Evolutionary conservation across 1,140 invertebrate species (phyloP).

Genomic region (Platorchestia sp.): DNA sequence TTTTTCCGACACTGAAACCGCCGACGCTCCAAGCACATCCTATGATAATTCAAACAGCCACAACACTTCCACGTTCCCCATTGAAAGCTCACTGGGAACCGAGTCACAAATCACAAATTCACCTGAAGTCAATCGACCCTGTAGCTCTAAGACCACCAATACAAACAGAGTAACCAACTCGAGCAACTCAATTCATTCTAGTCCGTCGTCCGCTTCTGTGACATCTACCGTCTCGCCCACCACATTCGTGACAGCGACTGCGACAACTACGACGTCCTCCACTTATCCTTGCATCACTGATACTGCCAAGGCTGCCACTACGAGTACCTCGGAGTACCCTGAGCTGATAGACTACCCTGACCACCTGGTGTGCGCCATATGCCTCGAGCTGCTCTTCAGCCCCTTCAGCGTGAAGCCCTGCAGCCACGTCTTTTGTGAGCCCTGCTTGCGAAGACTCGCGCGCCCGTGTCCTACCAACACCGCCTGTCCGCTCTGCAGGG

Average conservation of each 20-base stretch:
- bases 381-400: conserved; percentile 42
- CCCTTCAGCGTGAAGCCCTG: conserved; percentile 42
- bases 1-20: conserved; percentile 6
- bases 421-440: conserved; percentile 43
- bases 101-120: neutral
- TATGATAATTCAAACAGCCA: conserved; percentile 43
- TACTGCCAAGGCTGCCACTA: neutral
- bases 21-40: conserved; percentile 18
- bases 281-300: neutral
- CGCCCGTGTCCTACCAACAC: conserved; percentile 40
- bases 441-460: neutral
- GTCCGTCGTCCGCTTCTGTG: neutral
- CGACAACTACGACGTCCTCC: neutral
- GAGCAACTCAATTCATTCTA: neutral
- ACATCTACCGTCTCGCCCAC: neutral
- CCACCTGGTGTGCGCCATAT: conserved; percentile 35
- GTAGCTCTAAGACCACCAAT: neutral
- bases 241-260: neutral
- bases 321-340: conserved; percentile 2
- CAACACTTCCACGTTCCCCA: neutral
- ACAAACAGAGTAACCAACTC: neutral
- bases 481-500: conserved; percentile 45
- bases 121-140: neutral
- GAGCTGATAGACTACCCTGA: conserved; percentile 44
- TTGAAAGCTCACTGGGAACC: neutral